Conservation (phyloP, 2,888 invertebrate species). For the Mythimna impura region DNA sequence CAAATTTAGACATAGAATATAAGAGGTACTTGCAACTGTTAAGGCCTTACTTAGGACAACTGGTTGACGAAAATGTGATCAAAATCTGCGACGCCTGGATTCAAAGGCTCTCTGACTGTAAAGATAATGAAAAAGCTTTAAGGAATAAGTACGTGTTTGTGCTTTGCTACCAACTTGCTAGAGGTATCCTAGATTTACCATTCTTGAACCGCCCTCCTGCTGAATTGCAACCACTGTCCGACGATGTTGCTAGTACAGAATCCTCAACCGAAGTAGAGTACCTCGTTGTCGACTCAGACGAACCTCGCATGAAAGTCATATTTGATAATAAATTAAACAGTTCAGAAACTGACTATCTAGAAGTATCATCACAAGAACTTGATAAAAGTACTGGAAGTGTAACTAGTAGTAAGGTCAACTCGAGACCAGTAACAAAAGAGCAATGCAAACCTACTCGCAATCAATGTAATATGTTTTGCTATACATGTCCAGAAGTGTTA, state of each 20-base stretch:
- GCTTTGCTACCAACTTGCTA: slow-evolving; percentile 83
- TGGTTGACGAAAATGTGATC: slow-evolving; percentile 76
- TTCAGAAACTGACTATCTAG: slow-evolving; percentile 70
- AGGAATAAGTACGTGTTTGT: slow-evolving; percentile 83
- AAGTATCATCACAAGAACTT: slow-evolving; percentile 61
- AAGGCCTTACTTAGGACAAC: slow-evolving; percentile 78
- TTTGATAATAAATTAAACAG: slow-evolving; percentile 65
- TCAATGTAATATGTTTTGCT: slow-evolving; percentile 64
- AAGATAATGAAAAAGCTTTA: slow-evolving; percentile 75
- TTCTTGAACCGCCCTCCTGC: slow-evolving; percentile 77
- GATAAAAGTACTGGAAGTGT: slow-evolving; percentile 59
- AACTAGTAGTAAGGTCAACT: slow-evolving; percentile 50
- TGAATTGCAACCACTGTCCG: slow-evolving; percentile 70
- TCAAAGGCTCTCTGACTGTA: slow-evolving; percentile 77
- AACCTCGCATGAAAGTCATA: slow-evolving; percentile 70
- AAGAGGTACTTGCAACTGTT: slow-evolving; percentile 83
- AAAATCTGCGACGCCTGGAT: slow-evolving; percentile 84
- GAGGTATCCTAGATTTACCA: slow-evolving; percentile 79
- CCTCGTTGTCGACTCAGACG: slow-evolving; percentile 73
- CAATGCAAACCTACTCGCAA: slow-evolving; percentile 38
- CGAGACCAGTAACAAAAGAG: slow-evolving; percentile 27
- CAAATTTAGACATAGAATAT: slow-evolving; percentile 80
- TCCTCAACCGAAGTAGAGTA: slow-evolving; percentile 79
- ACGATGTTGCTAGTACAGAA: slow-evolving; percentile 73
- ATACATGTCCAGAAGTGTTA: slow-evolving; percentile 66